Base-by-base conservation (phyloP, 2,888 invertebrate genomes). In the Conchocele bisecta region DNA sequence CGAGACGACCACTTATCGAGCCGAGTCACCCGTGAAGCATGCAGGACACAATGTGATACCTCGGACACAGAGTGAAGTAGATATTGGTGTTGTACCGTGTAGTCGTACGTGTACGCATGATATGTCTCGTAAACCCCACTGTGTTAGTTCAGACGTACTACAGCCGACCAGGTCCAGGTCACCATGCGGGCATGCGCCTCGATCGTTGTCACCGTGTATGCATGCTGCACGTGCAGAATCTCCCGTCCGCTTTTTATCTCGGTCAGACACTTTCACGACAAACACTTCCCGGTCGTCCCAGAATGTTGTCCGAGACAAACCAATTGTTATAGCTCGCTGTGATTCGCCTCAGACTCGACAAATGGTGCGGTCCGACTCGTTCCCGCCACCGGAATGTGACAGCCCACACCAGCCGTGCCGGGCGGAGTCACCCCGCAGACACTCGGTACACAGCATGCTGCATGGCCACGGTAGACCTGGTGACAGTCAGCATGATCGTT, bases 221-320 rank as follows among this genome's bases (percentile, higher is more conserved):
- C 65, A 61, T 65, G 61, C 65, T 41, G 64, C 65, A 20, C 58
- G 74, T 50, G 29, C 74, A 26, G 60, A 77, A 42, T 77, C 74
- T 33, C 76, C 76, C 2, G 76, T 66, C 3, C 54, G 71, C 31
- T 69, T 65, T 51, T 71, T 72, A 31, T 67, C 67, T 13, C 54
- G 77, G 33, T 77, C 77, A 54, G 71, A 77, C 57, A 77, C 77
- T 44, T 77, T 77, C 50, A 70, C 73, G 0, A 71, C 58, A 48
- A 76, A 67, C 59, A 59, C 70, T 50, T 70, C 76, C n/a, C 57
- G 57, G 22, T 69, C 53, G 26, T 41, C 72, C 17, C 65, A 53
- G 28, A 65, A 60, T 31, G 61, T 66, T 66, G 39, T 57, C 41
- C 69, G 42, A 26, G 54, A 63, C 50, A 69, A 73, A 26, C 46